Percentiles rank a stretch among this genome's conserved stretches.
These are phyloP conservation scores for Vidua macroura DNA, from an alignment of 2,113 vertebrate genomes.

Conservation along the genomic window DNA sequence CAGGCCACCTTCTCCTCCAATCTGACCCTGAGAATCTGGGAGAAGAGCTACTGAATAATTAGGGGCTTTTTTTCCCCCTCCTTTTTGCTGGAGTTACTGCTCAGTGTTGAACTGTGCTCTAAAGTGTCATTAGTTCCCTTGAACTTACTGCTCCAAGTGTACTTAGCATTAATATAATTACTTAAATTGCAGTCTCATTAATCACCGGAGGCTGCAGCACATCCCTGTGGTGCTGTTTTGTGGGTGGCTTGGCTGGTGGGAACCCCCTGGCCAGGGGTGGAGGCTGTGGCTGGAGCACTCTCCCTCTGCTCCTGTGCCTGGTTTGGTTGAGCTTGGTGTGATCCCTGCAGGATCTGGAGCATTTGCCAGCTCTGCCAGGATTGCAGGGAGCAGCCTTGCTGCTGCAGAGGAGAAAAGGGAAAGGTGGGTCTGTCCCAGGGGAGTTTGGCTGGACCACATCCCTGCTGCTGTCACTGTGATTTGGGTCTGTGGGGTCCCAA, in stretches of 20 bases:
- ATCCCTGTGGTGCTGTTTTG: background rate
- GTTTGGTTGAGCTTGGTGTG: background rate
- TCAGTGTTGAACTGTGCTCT: background rate
- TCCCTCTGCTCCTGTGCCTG: background rate
- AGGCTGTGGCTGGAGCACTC: background rate
- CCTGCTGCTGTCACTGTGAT: background rate
- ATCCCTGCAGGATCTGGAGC: background rate
- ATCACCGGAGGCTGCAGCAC: background rate
- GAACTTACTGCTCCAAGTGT: background rate
- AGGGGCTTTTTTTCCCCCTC: background rate
- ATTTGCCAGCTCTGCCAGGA: accelerated
- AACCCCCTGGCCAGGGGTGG: too few relatives aligned
- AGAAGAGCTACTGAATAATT: slow-evolving; percentile 48
- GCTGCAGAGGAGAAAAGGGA: background rate
- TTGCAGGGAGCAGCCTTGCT: background rate
- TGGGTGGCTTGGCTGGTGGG: background rate
- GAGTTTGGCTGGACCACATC: background rate
- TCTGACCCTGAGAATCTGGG: slow-evolving; percentile 46
- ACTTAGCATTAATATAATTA: slow-evolving; percentile 28
- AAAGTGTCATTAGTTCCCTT: slow-evolving; percentile 30
- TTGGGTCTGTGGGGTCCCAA: background rate
- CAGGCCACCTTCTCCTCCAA: slow-evolving; percentile 59
- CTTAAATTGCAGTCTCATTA: slow-evolving; percentile 14
- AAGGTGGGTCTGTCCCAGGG: background rate
- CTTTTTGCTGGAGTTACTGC: background rate